Evolutionary conservation across 2,113 vertebrate species (phyloP), one percentile per base, ranked within the genome.

Genomic region (Forbesichthys papilliferus): DNA sequence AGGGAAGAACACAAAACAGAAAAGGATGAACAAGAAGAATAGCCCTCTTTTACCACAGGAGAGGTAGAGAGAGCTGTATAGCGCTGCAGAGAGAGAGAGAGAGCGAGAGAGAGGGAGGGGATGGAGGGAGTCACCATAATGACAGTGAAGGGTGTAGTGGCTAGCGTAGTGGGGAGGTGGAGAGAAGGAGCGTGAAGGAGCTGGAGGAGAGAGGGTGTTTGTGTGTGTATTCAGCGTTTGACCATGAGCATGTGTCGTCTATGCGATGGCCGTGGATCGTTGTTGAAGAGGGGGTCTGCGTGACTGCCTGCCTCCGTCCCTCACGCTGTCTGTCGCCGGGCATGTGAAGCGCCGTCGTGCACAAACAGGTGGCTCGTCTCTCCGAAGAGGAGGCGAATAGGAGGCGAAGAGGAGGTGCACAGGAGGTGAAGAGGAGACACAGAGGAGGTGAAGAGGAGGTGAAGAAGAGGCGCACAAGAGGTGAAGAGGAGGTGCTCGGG

Each of bases 131-230:
- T 42, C 36, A 42, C 36, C 36, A 42, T 42, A 42, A 42, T 42
- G 36, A 42, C 36, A 61, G 48, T 58, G 36, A 73, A 77, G 78
- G 82, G 85, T 87, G 80, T 75, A 79, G 81, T 69, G 48, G 36
- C 72, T 46, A 64, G 1, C 73, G 86, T 91, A 89, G 83, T 89
- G 91, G 90, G 84, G 83, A 85, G 61, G 87, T 52, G 63, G 71
- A 54, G 48, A 54, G 57, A 74, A 47, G 61, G 61, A 59, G 72
- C 65, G 81, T 79, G 82, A 80, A 56, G 52, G 55, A 66, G 68
- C 64, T 48, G 60, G 70, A 74, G 72, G 65, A 74, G 74, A 5
- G 60, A 20, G 65, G 81, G 36, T 63, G 75, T 62, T 18, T 61
- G 52, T 8, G 63, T 34, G 62, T 64, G 48, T 64, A 42, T 66